phyloP scores from a whole-genome alignment of 2,113 vertebrate genomes.

The Parus major region DNA sequence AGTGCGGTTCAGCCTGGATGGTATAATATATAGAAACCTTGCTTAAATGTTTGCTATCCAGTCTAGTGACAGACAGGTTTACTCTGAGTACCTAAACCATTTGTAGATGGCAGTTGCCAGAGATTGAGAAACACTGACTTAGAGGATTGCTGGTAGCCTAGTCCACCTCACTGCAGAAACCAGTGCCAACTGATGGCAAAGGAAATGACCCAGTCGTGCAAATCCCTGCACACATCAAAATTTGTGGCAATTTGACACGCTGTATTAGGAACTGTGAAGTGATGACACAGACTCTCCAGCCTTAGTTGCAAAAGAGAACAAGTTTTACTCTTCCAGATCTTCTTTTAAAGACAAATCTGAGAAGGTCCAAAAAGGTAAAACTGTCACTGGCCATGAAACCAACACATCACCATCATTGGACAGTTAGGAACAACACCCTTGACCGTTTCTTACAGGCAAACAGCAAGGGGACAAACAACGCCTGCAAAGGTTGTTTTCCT shows the following conservation, averaged over 20 bases:
- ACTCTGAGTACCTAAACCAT: neutral
- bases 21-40: conserved; percentile 1
- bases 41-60: neutral
- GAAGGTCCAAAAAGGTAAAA: no score
- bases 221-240: neutral
- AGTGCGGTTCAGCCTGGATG: conserved; percentile 30
- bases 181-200: neutral
- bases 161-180: neutral
- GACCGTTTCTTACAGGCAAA: no score
- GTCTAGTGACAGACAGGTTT: neutral
- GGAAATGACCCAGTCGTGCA: neutral
- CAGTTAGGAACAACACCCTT: no score
- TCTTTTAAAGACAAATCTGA: no score
- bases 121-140: neutral
- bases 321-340: no score
- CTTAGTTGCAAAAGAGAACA: no score
- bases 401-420: no score
- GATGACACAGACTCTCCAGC: no score
- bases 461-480: no score
- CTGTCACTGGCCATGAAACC: no score
- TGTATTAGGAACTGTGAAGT: no score
- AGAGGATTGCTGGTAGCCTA: neutral
- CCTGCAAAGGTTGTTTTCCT: no score
- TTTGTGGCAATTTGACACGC: neutral
- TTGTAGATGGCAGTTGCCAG: neutral